These are phyloP conservation scores for Agrochola lota DNA, from an alignment of 2,888 invertebrate genomes.

Conservation along the genomic window DNA sequence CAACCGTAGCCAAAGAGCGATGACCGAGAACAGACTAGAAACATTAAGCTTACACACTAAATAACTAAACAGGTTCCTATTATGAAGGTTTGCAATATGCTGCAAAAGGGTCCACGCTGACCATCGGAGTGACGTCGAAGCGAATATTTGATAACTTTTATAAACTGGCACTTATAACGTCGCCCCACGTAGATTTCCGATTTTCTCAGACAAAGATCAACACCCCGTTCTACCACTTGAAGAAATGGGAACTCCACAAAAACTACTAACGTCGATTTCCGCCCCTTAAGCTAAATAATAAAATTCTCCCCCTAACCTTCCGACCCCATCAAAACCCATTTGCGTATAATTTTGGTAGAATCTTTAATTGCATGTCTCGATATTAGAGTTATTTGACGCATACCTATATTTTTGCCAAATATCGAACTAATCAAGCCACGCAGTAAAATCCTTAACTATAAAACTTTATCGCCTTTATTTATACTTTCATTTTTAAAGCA, in stretches of 20 bases:
- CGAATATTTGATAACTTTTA: conserved; percentile 3
- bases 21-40: conserved; percentile 77
- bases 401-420: conserved; percentile 19
- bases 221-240: not conserved
- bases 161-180: not conserved
- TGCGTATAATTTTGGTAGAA: not conserved
- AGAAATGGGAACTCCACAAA: not conserved
- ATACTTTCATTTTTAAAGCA: not conserved
- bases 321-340: not conserved
- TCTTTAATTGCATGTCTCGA: not conserved
- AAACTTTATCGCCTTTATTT: not conserved
- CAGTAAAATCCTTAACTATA: not conserved
- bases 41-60: conserved; percentile 77
- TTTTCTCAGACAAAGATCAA: not conserved
- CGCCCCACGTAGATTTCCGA: not conserved
- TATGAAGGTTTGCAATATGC: conserved; percentile 3
- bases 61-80: conserved; percentile 67
- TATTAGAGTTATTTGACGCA: not conserved
- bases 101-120: not conserved
- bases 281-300: not conserved
- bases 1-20: conserved; percentile 9
- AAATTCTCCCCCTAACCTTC: not conserved
- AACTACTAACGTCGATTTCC: not conserved
- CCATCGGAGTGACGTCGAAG: not conserved
- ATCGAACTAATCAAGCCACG: not conserved